A percentile compares a stretch with the other conserved stretches of the same genome.
phyloP scores from a whole-genome alignment of 1,140 invertebrate species.

The Cydia splendana region DNA sequence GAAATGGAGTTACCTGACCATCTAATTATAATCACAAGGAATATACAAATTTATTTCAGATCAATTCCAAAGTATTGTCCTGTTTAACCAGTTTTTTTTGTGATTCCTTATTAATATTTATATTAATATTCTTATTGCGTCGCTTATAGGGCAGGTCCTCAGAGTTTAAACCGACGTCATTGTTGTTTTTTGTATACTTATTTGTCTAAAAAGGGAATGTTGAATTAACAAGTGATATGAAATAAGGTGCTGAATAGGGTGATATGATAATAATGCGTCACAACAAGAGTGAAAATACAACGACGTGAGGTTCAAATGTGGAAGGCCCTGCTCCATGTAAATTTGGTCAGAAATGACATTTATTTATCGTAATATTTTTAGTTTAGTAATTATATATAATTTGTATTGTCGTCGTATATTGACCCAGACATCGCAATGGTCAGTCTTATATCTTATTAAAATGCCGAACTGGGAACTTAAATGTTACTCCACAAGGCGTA shows the following conservation, averaged over 20 bases:
- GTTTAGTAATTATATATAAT: not conserved
- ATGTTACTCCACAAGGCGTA: not conserved
- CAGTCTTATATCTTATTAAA: not conserved
- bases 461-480: not conserved
- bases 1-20: not conserved
- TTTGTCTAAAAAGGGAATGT: not conserved
- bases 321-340: not conserved
- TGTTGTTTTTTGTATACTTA: not conserved
- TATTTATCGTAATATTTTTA: not conserved
- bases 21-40: not conserved
- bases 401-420: not conserved
- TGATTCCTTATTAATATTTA: not conserved
- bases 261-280: not conserved
- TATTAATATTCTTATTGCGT: not conserved
- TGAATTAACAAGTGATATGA: slow-evolving; percentile 11
- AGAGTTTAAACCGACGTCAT: not conserved
- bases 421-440: not conserved
- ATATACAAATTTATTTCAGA: not conserved
- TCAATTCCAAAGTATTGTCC: not conserved
- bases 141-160: not conserved
- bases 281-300: not conserved
- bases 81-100: not conserved
- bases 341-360: not conserved
- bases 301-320: not conserved
- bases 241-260: not conserved